phyloP scores from a whole-genome alignment of 2,797 vertebrate species.

The Tragelaphus eurycerus region DNA sequence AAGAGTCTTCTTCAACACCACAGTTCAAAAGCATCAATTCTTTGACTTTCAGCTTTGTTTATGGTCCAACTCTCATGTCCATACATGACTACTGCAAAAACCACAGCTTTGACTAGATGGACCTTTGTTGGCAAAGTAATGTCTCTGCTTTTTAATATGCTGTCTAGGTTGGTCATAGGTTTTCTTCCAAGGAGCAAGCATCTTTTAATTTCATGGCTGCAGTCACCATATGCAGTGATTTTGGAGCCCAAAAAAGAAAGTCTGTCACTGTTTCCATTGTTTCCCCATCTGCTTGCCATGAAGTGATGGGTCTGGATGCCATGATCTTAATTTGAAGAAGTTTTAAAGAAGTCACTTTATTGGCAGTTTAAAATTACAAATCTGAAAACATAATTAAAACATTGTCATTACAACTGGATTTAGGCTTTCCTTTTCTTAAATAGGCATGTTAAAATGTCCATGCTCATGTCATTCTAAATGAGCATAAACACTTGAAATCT shows the following conservation, averaged over 20 bases:
- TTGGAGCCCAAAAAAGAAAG: not conserved
- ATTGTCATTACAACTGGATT: not conserved
- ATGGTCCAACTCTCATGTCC: not conserved
- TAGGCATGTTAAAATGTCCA: not conserved
- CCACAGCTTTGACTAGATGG: not conserved
- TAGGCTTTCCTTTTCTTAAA: not conserved
- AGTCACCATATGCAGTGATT: not conserved
- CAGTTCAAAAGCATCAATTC: not conserved
- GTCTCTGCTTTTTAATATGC: not conserved
- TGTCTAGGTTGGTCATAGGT: not conserved
- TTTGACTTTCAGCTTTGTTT: not conserved
- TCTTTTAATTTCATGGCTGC: not conserved
- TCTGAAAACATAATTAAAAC: constrained; percentile 23
- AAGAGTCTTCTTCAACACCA: not conserved
- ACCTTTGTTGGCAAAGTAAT: not conserved
- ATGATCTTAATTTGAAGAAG: not conserved
- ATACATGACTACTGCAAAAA: not conserved
- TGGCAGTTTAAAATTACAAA: not conserved
- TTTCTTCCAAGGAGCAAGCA: not conserved
- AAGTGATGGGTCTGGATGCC: not conserved
- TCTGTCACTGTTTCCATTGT: not conserved
- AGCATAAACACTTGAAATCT: not conserved
- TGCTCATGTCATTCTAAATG: not conserved
- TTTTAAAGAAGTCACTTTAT: not conserved
- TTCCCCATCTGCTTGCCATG: not conserved